A percentile compares a stretch with the other conserved stretches of the same genome.
These are phyloP conservation scores for Maniola hyperantus DNA, from an alignment of 2,888 invertebrate species.

Conservation along the genomic window DNA sequence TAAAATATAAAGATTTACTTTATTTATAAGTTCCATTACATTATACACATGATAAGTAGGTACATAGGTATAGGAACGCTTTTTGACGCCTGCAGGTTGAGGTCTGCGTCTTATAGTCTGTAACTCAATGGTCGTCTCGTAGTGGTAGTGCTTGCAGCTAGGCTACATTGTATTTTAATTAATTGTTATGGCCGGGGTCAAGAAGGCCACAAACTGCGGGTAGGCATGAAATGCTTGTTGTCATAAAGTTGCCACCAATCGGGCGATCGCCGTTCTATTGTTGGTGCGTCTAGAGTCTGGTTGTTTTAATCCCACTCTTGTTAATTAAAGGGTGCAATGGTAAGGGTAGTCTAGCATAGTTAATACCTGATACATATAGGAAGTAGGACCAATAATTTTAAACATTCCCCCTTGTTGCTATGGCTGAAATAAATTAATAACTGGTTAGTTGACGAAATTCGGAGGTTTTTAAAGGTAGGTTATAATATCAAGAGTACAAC, in stretches of 20 bases:
- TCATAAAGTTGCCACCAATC: slow-evolving; percentile 52
- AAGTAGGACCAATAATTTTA: too few species aligned
- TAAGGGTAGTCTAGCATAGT: too few species aligned
- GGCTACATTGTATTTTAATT: slow-evolving; percentile 72
- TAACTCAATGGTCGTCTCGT: not conserved
- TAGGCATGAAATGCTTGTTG: slow-evolving; percentile 59
- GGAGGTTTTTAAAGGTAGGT: too few species aligned
- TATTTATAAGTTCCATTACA: not conserved
- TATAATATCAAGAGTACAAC: too few species aligned
- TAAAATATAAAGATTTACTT: too few species aligned
- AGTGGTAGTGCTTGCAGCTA: slow-evolving; percentile 39
- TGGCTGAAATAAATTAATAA: too few species aligned
- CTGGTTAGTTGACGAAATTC: too few species aligned
- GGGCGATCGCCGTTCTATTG: slow-evolving; percentile 41
- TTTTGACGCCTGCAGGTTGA: not conserved
- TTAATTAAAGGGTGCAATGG: not conserved
- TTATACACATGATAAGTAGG: too few species aligned
- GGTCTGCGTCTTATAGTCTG: not conserved
- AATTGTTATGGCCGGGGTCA: slow-evolving; percentile 70
- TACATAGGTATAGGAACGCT: too few species aligned
- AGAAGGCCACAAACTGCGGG: slow-evolving; percentile 62
- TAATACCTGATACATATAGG: too few species aligned
- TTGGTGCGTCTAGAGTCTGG: slow-evolving; percentile 11
- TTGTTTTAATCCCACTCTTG: not conserved
- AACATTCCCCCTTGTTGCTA: too few species aligned